These are phyloP conservation scores for Castor canadensis DNA, from an alignment of 2,113 vertebrate genomes.

Conservation along the genomic window DNA sequence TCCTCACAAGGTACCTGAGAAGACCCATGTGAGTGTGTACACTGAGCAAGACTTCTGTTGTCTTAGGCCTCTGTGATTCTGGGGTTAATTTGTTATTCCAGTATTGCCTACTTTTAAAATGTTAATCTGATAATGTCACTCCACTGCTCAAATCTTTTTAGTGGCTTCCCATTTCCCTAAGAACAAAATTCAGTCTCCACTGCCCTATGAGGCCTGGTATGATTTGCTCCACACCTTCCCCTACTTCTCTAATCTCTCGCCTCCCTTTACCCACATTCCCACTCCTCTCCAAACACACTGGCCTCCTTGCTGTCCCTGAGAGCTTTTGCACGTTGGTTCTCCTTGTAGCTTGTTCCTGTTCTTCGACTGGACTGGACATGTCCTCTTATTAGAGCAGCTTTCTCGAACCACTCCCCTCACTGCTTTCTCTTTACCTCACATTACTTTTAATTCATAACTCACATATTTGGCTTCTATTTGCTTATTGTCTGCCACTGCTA, in stretches of 20 bases:
- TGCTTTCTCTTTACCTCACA: fast-evolving
- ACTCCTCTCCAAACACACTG: not conserved
- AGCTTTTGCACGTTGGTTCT: too few species aligned
- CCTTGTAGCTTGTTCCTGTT: fast-evolving
- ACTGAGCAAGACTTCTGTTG: not conserved
- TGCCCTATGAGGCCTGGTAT: too few species aligned
- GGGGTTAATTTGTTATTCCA: not conserved
- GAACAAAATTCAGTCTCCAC: not conserved
- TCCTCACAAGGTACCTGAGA: not conserved
- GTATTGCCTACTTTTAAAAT: not conserved
- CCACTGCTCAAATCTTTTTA: not conserved
- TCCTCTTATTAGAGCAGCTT: not conserved
- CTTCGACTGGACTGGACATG: not conserved
- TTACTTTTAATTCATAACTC: not conserved
- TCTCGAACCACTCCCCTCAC: not conserved
- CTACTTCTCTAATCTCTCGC: not conserved
- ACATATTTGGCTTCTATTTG: not conserved
- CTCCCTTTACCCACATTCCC: too few species aligned
- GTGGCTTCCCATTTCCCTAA: not conserved
- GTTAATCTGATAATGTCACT: not conserved
- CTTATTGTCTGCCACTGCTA: not conserved
- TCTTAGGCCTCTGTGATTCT: not conserved
- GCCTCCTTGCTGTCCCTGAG: not conserved
- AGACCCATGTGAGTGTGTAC: not conserved
- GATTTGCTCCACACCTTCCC: too few species aligned